These are phyloP conservation scores for Mamestra configurata DNA, from an alignment of 1,140 invertebrate species.

Conservation along the genomic window DNA sequence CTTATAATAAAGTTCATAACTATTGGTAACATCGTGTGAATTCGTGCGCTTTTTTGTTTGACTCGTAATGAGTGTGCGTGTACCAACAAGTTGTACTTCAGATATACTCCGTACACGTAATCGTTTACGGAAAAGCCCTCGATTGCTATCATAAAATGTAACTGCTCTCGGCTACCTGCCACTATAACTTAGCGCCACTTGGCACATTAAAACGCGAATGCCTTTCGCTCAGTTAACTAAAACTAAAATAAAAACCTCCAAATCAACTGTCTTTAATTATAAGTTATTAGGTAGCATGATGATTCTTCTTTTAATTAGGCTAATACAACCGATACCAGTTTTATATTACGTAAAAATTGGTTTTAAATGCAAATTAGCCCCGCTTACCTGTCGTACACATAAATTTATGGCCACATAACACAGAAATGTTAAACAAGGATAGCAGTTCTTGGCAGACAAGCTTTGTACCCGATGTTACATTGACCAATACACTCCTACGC, in stretches of 20 bases:
- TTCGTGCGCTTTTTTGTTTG: constrained; percentile 60
- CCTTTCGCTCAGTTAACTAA: constrained; percentile 23
- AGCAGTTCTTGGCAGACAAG: background rate
- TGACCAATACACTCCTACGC: background rate
- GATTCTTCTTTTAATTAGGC: constrained; percentile 40
- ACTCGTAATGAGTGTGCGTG: constrained; percentile 59
- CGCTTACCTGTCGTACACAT: constrained; percentile 29
- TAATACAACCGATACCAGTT: constrained; percentile 43
- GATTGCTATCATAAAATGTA: constrained; percentile 37
- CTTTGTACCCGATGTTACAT: background rate
- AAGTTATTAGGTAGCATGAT: constrained; percentile 27
- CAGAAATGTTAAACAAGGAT: constrained; percentile 30
- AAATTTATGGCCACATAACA: constrained; percentile 16
- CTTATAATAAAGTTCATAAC: constrained; percentile 39
- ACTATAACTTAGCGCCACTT: constrained; percentile 29
- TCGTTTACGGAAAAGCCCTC: constrained; percentile 40
- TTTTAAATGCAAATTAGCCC: constrained; percentile 32
- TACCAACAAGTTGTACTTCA: constrained; percentile 10
- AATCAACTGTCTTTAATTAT: constrained; percentile 29
- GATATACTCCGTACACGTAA: constrained; percentile 22
- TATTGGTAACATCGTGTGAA: constrained; percentile 52
- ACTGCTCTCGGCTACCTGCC: constrained; percentile 8
- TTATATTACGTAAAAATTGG: constrained; percentile 38
- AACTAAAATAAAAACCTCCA: constrained; percentile 13
- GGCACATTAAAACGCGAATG: constrained; percentile 1